Evolutionary conservation across 2,113 vertebrate genomes (phyloP).

Genomic region (Pteronura brasiliensis): DNA sequence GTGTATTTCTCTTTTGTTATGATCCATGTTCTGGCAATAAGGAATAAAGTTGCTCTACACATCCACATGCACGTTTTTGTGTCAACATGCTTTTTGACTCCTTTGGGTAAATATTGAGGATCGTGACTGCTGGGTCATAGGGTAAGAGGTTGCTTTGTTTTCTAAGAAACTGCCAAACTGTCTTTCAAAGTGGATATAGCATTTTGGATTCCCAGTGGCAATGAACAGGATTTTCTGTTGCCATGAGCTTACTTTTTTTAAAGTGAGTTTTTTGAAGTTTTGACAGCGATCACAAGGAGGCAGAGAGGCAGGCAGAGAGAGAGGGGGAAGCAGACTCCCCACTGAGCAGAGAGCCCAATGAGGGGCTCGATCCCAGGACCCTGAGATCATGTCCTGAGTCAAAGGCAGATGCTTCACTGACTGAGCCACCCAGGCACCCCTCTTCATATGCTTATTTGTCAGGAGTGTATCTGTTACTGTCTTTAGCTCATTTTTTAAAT

Average conservation of each 20-base stretch:
- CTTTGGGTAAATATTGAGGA: background rate
- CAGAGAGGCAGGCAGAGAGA: no score
- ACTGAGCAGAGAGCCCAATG: no score
- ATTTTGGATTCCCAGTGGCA: background rate
- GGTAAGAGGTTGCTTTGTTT: background rate
- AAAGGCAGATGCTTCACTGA: no score
- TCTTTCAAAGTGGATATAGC: background rate
- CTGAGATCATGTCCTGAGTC: no score
- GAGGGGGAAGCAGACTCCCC: no score
- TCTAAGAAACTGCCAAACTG: background rate
- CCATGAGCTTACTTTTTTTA: background rate
- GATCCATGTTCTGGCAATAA: background rate
- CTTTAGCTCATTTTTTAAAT: no score
- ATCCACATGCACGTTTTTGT: background rate
- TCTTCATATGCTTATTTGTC: no score
- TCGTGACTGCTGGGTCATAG: background rate
- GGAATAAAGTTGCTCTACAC: background rate
- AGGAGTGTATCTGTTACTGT: no score
- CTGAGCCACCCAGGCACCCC: no score
- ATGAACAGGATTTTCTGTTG: background rate
- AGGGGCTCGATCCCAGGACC: no score
- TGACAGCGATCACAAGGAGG: background rate
- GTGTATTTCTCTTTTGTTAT: no score
- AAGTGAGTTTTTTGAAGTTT: background rate
- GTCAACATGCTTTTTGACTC: background rate